A percentile compares a stretch with the other conserved stretches of the same genome.
phyloP scores from a whole-genome alignment of 2,888 invertebrate species.

The Tachina grossa region DNA sequence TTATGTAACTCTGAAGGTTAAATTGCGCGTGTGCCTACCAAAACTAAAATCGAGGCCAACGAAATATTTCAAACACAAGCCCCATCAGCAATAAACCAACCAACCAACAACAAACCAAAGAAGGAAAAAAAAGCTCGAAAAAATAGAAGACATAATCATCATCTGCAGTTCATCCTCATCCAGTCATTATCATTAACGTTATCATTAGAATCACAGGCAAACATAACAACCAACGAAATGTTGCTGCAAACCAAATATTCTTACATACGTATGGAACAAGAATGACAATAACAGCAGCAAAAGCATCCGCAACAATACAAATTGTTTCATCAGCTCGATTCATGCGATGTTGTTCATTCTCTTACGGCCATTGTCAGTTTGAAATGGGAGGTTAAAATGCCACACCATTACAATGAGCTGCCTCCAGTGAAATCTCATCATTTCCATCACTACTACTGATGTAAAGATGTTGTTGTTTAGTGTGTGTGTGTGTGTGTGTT shows the following conservation, averaged over 20 bases:
- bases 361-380: conserved; percentile 28
- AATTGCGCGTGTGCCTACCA: background rate
- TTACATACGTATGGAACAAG: conserved; percentile 4
- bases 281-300: conserved; percentile 6
- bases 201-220: conserved; percentile 64
- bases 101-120: conserved; percentile 11
- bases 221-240: conserved; percentile 57
- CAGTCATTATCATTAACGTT: conserved; percentile 63
- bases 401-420: conserved; percentile 28
- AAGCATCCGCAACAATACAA: conserved; percentile 36
- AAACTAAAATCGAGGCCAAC: background rate
- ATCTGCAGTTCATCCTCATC: conserved; percentile 50
- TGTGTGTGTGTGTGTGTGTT: too few relatives aligned
- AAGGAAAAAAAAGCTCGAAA: background rate
- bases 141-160: conserved; percentile 42
- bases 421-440: conserved; percentile 30
- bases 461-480: conserved; percentile 1
- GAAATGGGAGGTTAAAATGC: conserved; percentile 40
- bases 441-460: background rate
- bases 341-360: conserved; percentile 25
- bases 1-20: background rate
- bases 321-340: conserved; percentile 56
- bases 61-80: conserved; percentile 20
- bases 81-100: conserved; percentile 19
- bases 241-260: conserved; percentile 22